Base-by-base conservation (phyloP, 2,888 invertebrate species). In the Coleophora deauratella region DNA sequence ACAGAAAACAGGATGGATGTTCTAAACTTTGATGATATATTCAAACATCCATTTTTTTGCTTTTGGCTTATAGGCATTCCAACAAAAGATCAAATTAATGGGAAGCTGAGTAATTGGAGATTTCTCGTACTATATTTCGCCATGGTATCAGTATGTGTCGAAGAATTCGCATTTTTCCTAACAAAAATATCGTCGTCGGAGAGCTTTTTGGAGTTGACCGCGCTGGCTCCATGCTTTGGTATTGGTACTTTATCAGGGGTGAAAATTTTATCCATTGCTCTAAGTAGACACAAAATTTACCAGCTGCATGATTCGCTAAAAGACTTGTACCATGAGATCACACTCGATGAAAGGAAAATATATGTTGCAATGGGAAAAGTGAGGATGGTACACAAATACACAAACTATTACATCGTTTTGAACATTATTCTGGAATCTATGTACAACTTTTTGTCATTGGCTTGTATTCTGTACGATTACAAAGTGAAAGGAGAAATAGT, bases 401-500 rank as follows among this genome's bases (percentile, higher is more conserved):
- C 66, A 0, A 76, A 72, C 43, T 74, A 70, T 45, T 79, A 72
- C 43, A 69, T 78, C 15, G 47, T 72, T 42, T 45, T 82, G 2
- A 81, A 81, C 46, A 45, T 49, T 1, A 44, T 70, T 11, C 57
- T 82, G 3, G 73, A 80, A 38, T 58, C 61, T 9, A 68, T 81
- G 4, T 82, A 81, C 43, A 78, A 72, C 46, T 81, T 81, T 51
- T 66, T 68, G 0, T 54, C 73, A 1, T 53, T 66, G 1, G 27
- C 72, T 21, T 43, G 76, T 0, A 76, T 80, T 15, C 31, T 57
- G 3, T 70, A 66, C 44, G 41, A 57, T 47, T 81, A 72, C 47
- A 33, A 63, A 0, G 51, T 41, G 4, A 62, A 52, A 11, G 49
- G 56, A 1, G 48, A 64, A 35, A 43, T 75, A 1, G 39, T 51